Evolutionary conservation across 2,888 invertebrate species (phyloP).

Genomic region (Parnassius orleans): DNA sequence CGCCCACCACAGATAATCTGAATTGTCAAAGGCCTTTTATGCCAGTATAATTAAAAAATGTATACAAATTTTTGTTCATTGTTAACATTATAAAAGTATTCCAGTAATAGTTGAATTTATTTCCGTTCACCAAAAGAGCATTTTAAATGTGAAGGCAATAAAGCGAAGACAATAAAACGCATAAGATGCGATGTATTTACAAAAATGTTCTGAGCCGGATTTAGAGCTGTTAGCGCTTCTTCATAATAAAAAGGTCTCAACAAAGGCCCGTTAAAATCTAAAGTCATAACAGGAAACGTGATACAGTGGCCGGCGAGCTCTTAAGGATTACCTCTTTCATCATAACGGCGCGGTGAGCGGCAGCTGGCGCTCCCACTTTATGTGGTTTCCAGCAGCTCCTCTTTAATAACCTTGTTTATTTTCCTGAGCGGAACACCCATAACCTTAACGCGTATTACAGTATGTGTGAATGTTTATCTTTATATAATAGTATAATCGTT

Average conservation of each 20-base stretch:
- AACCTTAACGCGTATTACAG: slow-evolving; percentile 57
- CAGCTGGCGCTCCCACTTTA: slow-evolving; percentile 74
- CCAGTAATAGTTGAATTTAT: slow-evolving; percentile 27
- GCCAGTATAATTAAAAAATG: too few species aligned
- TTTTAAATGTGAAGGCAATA: slow-evolving; percentile 40
- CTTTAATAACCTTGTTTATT: slow-evolving; percentile 78
- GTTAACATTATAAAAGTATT: slow-evolving; percentile 44
- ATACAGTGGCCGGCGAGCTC: slow-evolving; percentile 65
- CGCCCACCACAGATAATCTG: too few species aligned
- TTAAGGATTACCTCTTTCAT: slow-evolving; percentile 70
- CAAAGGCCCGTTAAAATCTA: slow-evolving; percentile 74
- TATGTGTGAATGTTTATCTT: slow-evolving; percentile 23
- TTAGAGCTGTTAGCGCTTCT: slow-evolving; percentile 64
- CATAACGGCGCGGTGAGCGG: slow-evolving; percentile 69
- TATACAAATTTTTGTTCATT: too few species aligned
- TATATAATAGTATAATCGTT: too few species aligned
- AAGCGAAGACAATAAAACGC: slow-evolving; percentile 55
- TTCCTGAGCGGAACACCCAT: slow-evolving; percentile 69
- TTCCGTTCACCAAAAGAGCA: slow-evolving; percentile 28
- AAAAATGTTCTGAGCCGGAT: slow-evolving; percentile 52
- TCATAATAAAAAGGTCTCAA: slow-evolving; percentile 65
- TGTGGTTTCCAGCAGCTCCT: slow-evolving; percentile 71
- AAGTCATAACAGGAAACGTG: slow-evolving; percentile 79
- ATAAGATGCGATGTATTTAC: slow-evolving; percentile 48
- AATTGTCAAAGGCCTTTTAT: too few species aligned